phyloP scores from a whole-genome alignment of 1,140 invertebrate genomes.

The Bilobella aurantiaca region DNA sequence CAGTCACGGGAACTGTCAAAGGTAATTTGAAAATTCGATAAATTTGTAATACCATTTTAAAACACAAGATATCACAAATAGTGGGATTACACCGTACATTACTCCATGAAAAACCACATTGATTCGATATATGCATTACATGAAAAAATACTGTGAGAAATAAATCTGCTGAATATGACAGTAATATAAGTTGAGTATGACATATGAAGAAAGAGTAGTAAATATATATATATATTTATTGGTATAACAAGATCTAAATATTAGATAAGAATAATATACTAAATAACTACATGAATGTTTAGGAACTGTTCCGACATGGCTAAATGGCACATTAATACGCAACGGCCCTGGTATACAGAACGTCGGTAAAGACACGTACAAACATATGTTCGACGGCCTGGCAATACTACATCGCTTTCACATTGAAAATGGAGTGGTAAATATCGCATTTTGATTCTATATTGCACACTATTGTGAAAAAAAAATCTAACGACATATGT shows the following conservation, averaged over 20 bases:
- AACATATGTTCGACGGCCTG: slow-evolving; percentile 45
- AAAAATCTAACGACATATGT: not conserved
- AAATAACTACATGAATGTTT: not conserved
- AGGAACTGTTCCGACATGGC: slow-evolving; percentile 63
- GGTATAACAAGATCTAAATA: not conserved
- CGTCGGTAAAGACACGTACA: slow-evolving; percentile 40
- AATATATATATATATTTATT: too few relatives aligned
- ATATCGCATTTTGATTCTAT: not conserved
- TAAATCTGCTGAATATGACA: too few relatives aligned
- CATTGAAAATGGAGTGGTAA: slow-evolving; percentile 34
- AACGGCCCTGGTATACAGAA: slow-evolving; percentile 69
- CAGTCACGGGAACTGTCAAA: not conserved
- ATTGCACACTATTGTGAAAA: not conserved
- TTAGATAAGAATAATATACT: not conserved
- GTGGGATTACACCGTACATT: too few relatives aligned
- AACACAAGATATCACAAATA: not conserved
- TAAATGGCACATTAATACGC: slow-evolving; percentile 63
- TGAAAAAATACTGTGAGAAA: too few relatives aligned
- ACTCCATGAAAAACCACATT: too few relatives aligned
- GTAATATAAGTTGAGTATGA: too few relatives aligned
- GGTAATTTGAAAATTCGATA: not conserved
- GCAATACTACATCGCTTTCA: slow-evolving; percentile 43
- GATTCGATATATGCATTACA: too few relatives aligned
- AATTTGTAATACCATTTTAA: not conserved
- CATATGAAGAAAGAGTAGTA: too few relatives aligned